Base-by-base conservation (phyloP, 2,113 vertebrate species). In the Dipodomys merriami region DNA sequence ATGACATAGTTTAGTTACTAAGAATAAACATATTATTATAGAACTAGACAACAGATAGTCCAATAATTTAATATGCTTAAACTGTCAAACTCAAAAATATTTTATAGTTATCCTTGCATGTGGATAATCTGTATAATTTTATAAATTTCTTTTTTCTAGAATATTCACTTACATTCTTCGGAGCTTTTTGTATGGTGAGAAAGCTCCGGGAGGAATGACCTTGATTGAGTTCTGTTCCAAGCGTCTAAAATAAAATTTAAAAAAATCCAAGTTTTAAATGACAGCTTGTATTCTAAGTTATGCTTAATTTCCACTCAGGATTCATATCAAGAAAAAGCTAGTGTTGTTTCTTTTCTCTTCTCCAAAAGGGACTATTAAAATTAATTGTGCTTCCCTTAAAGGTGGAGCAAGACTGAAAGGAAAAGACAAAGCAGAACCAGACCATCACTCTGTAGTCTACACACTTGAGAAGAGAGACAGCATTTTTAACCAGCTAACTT, bases 171-270 rank as follows among this genome's bases (percentile, higher is more conserved):
- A 99, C 99, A 99, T 99, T 98, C 99, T 98, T 97, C 99, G 98
- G 95, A 99, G 98, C 73, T 99, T 99, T 98, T 99, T 99, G 96
- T 99, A 99, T 1, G 99, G 98, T 76, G 99, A 99, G 98, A 99
- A 99, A 95, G 99, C 99, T 97, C 99, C 99, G 92, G 99, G 98
- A 96, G 99, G 99, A 95, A 99, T 99, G 97, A 99, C 98, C 98
- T 99, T 99, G 98, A 99, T 99, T 96, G 99, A 98, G 96, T 99
- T 99, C 98, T 99, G 99, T 96, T 99, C 99, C 98, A 99, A 97
- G 93, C 99, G 99, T 98, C 99, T 99, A 98, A 83, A 98, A 96
- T n/a, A 83, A 86, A 72, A 85, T 27, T 79, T 87, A 96, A 95
- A 60, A 96, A 60, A 95, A 88, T 25, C 65, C 30, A 49, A 81